A percentile compares a stretch with the other conserved stretches of the same genome.
phyloP scores from a whole-genome alignment of 2,888 invertebrate species.

The Listrodromus nycthemerus region DNA sequence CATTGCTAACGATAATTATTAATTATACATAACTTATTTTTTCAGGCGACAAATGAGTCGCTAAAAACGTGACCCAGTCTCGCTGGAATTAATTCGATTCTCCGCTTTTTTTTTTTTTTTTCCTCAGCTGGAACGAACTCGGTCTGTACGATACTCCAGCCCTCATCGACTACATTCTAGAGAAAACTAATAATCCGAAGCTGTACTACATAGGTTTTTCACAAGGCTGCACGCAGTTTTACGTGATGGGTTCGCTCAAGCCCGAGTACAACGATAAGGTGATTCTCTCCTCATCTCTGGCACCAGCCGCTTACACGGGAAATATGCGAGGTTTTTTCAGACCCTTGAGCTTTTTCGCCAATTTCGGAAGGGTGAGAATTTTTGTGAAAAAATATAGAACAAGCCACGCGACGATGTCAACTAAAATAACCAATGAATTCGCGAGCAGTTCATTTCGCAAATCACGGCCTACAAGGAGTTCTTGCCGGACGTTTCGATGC shows the following conservation, averaged over 20 bases:
- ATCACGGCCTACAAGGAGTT: conserved; percentile 44
- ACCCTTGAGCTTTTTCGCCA: not conserved
- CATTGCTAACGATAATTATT: too few relatives aligned
- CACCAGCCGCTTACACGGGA: conserved; percentile 66
- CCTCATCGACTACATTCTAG: conserved; percentile 84
- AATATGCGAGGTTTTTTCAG: conserved; percentile 27
- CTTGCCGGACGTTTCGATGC: conserved; percentile 11
- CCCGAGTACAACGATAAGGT: conserved; percentile 71
- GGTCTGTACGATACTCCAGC: conserved; percentile 86
- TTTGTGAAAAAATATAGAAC: not conserved
- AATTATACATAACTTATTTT: too few relatives aligned
- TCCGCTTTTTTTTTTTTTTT: conserved; percentile 6
- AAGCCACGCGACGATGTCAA: not conserved
- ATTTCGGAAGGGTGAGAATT: conserved; percentile 14
- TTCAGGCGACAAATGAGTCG: too few relatives aligned
- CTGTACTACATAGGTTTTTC: conserved; percentile 86
- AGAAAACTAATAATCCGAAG: conserved; percentile 80
- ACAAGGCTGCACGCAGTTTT: conserved; percentile 68
- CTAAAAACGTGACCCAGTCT: too few relatives aligned
- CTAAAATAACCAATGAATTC: not conserved
- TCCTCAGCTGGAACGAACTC: conserved; percentile 86
- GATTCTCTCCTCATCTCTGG: conserved; percentile 60
- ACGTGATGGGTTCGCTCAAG: conserved; percentile 65
- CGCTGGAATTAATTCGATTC: not conserved
- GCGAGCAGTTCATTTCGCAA: conserved; percentile 26